Conservation (phyloP, 2,113 vertebrate genomes). For the Oncorhynchus clarkii region DNA sequence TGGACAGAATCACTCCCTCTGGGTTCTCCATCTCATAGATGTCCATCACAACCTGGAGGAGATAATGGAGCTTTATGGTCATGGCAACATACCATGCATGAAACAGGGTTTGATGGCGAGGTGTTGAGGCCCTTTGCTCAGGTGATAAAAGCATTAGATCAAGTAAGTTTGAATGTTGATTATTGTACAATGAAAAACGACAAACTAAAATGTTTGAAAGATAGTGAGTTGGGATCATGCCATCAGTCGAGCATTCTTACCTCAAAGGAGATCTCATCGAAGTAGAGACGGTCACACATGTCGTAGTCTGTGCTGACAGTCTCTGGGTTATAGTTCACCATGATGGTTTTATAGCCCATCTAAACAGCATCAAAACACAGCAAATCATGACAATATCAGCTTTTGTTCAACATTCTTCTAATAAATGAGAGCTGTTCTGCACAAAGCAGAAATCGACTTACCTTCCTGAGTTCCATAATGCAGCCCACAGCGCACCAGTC, state of each 20-base stretch:
- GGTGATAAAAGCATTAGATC: too few relatives aligned
- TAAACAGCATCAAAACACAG: conserved; percentile 42
- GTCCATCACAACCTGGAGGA: conserved; percentile 91
- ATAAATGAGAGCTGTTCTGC: neutral
- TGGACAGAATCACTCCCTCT: conserved; percentile 92
- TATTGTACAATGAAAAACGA: neutral
- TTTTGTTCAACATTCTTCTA: neutral
- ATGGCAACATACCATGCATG: neutral
- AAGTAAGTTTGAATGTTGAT: too few relatives aligned
- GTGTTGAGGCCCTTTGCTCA: too few relatives aligned
- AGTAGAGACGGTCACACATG: conserved; percentile 97
- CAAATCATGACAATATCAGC: neutral
- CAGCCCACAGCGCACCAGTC: conserved; percentile 97
- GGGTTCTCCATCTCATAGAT: conserved; percentile 94
- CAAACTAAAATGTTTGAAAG: neutral
- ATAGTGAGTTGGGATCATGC: neutral
- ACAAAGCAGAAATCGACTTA: conserved; percentile 27
- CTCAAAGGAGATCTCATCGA: conserved; percentile 98
- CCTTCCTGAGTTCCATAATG: conserved; percentile 94
- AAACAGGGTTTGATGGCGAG: too few relatives aligned
- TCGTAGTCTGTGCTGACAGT: conserved; percentile 98
- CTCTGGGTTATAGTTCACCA: conserved; percentile 99
- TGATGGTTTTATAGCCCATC: conserved; percentile 98
- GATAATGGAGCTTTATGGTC: neutral
- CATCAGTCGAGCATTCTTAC: conserved; percentile 57